Base-by-base conservation (phyloP, 2,888 invertebrate species). In the Toxonevra muliebris region DNA sequence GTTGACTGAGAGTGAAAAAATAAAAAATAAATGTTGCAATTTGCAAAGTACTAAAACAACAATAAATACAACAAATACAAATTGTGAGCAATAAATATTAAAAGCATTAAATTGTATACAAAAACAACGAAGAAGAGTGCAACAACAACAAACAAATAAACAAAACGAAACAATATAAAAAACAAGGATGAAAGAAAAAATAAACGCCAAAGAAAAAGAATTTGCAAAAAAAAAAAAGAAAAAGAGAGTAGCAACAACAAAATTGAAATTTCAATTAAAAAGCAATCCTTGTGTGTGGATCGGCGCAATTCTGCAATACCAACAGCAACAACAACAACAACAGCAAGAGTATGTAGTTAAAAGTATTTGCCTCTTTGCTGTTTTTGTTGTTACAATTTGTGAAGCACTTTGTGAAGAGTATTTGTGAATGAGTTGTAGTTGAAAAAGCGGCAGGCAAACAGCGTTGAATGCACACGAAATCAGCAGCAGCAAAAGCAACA, bases 181-280 rank as follows among this genome's bases (percentile, higher is more conserved):
- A 20, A 57, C 17, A 13, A 40, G 7, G 50, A 59, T 19, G 17
- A 15, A 13, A 20, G 48, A 41, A 41, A 19, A 15, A 42, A 45
- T 63, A 63, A 55, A 66, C 55, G 12, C 53, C 40, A 43, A 20
- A 20, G 15, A 42, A 60, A 59, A 52, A 58, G 52, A 69, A 63
- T 59, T 40, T 61, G 48, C 43, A 58, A 57, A 64, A 58, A 69
- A 65, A 17, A 15, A 65, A 70, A 68, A 68, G 30, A 30, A 55
- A 59, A 17, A 12, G 50, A 17, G 30, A 12, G 19, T 11, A 52
- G 55, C 54, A 52, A 15, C 13, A 54, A 41, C 69, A 54, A 71
- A 73, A 73, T 71, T 72, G 69, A 68, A 72, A 71, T 71, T 72
- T 73, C 73, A 73, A 73, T 73, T 72, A 73, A 72, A 72, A 70